phyloP scores from a whole-genome alignment of 2,797 vertebrate genomes.

The Clarias pachynema region DNA sequence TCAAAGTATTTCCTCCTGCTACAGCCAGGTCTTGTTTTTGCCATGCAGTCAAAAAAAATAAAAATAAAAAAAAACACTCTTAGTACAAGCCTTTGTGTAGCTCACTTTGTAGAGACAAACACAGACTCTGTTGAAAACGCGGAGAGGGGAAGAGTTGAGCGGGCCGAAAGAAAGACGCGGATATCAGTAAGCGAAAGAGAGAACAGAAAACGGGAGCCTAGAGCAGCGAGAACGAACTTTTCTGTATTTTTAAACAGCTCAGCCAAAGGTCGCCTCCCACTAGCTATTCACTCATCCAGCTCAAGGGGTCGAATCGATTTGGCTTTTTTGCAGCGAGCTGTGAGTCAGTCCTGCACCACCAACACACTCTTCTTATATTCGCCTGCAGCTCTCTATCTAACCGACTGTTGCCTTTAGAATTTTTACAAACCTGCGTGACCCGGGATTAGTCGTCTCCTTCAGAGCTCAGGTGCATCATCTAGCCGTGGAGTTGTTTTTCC shows the following conservation, averaged over 20 bases:
- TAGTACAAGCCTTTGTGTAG: conserved; percentile 60
- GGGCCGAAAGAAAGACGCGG: conserved; percentile 50
- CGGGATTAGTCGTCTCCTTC: conserved; percentile 10
- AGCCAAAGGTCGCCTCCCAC: conserved; percentile 68
- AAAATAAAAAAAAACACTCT: conserved; percentile 15
- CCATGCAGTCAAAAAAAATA: neutral
- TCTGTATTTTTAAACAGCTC: conserved; percentile 56
- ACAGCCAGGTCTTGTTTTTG: conserved; percentile 7
- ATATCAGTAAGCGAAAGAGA: conserved; percentile 26
- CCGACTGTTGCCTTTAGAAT: conserved; percentile 26
- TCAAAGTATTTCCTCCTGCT: conserved; percentile 1
- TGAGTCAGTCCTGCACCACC: conserved; percentile 61
- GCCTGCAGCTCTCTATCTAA: conserved; percentile 45
- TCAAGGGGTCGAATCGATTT: conserved; percentile 58
- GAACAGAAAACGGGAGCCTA: conserved; percentile 37
- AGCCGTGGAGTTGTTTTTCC: neutral
- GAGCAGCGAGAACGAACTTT: conserved; percentile 43
- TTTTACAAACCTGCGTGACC: conserved; percentile 30
- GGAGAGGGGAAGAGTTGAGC: conserved; percentile 52
- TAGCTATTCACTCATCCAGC: conserved; percentile 54
- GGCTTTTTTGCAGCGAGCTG: conserved; percentile 43
- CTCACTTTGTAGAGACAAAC: conserved; percentile 42
- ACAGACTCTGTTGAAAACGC: conserved; percentile 31
- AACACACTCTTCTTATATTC: conserved; percentile 47
- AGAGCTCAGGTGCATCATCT: conserved; percentile 16